Conservation (phyloP, 2,113 vertebrate species). For the Seriola rivoliana region DNA sequence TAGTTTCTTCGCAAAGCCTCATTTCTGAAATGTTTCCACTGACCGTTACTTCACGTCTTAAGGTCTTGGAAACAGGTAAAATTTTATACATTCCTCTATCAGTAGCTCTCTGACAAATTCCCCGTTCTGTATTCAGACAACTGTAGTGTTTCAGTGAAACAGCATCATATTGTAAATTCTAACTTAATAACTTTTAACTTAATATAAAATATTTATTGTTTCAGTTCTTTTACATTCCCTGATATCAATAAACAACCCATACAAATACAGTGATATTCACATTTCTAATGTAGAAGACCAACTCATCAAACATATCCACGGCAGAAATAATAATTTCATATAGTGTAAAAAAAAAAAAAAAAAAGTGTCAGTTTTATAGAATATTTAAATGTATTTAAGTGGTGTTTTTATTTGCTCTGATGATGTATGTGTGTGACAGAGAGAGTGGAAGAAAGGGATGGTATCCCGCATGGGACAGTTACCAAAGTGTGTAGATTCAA, state of each 20-base stretch:
- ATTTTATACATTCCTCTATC: slow-evolving; percentile 17
- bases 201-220: slow-evolving; percentile 61
- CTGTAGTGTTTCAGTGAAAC: slow-evolving; percentile 31
- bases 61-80: not conserved
- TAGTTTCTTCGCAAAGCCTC: not conserved
- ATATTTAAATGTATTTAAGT: slow-evolving; percentile 71
- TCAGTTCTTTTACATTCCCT: slow-evolving; percentile 38
- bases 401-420: slow-evolving; percentile 13
- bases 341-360: slow-evolving; percentile 1
- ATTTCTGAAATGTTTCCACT: not conserved
- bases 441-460: slow-evolving; percentile 30
- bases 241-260: not conserved
- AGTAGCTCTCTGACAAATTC: not conserved
- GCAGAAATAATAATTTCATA: not conserved
- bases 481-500: not conserved
- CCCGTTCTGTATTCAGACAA: not conserved
- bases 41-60: slow-evolving; percentile 31
- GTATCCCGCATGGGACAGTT: not conserved
- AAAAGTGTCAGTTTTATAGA: slow-evolving; percentile 31
- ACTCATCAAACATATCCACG: not conserved
- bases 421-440: not conserved
- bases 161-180: not conserved
- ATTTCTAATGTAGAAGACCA: slow-evolving; percentile 1
- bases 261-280: not conserved
- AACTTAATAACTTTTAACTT: slow-evolving; percentile 48